Percentiles rank a stretch among this genome's conserved stretches.
These are phyloP conservation scores for Motacilla tschutschensis DNA, from an alignment of 2,113 vertebrate species.

Conservation along the genomic window DNA sequence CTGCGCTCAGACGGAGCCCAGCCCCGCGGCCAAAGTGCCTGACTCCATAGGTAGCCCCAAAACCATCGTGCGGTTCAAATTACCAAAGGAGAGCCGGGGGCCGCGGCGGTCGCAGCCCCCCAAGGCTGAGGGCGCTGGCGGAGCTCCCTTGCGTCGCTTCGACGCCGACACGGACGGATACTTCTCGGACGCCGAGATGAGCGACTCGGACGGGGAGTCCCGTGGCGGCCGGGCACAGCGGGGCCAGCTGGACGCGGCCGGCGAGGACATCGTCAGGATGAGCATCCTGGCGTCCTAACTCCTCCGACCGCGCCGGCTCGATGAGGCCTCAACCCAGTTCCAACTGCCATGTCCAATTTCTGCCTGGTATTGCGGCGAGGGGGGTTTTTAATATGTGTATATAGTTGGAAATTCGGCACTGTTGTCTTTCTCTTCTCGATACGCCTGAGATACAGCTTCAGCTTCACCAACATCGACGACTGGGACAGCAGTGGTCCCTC, in stretches of 20 bases:
- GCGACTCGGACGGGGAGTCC: slow-evolving; percentile 82
- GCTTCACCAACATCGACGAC: slow-evolving; percentile 56
- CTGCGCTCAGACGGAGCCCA: slow-evolving; percentile 48
- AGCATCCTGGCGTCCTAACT: slow-evolving; percentile 91
- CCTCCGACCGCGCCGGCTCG: not conserved
- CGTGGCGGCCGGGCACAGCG: slow-evolving; percentile 74
- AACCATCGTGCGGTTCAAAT: slow-evolving; percentile 74
- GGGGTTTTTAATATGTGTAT: slow-evolving; percentile 68
- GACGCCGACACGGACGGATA: slow-evolving; percentile 88
- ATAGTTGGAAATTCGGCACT: slow-evolving; percentile 71
- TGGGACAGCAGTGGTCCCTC: slow-evolving; percentile 24
- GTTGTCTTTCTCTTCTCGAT: slow-evolving; percentile 73
- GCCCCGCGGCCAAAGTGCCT: slow-evolving; percentile 75
- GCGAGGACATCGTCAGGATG: slow-evolving; percentile 90
- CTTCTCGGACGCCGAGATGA: slow-evolving; percentile 92
- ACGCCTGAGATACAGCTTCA: slow-evolving; percentile 70
- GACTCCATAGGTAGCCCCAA: slow-evolving; percentile 71
- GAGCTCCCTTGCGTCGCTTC: slow-evolving; percentile 63
- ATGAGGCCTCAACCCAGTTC: slow-evolving; percentile 61
- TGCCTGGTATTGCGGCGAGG: slow-evolving; percentile 60
- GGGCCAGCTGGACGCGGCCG: slow-evolving; percentile 80
- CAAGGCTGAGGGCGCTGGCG: slow-evolving; percentile 54
- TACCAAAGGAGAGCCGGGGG: slow-evolving; percentile 80
- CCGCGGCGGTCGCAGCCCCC: slow-evolving; percentile 58
- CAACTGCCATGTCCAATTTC: slow-evolving; percentile 75